These are phyloP conservation scores for Myrmecophaga tridactyla DNA, from an alignment of 2,113 vertebrate genomes.

Conservation along the genomic window DNA sequence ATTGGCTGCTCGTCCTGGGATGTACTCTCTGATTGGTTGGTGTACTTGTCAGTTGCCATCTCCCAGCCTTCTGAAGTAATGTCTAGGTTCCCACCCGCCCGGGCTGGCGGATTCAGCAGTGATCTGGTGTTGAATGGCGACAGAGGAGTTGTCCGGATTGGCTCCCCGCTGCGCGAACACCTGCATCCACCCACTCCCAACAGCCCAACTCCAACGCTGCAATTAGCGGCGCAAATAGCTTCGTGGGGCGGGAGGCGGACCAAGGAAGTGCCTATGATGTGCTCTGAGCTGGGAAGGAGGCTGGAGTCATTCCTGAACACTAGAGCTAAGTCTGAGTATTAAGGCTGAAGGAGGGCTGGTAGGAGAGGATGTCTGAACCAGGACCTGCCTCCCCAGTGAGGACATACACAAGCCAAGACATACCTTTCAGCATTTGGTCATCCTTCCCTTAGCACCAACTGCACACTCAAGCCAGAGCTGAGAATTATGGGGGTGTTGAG, in stretches of 20 bases:
- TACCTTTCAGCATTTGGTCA: not conserved
- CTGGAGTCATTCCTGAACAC: slow-evolving; percentile 26
- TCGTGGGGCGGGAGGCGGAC: not conserved
- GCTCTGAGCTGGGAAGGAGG: not conserved
- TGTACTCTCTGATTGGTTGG: slow-evolving; percentile 30
- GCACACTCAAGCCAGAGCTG: not conserved
- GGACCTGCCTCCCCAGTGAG: too few species aligned
- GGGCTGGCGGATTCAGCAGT: not conserved
- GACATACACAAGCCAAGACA: too few species aligned
- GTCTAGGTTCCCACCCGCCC: not conserved
- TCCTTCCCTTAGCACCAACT: not conserved
- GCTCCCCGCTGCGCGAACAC: slow-evolving; percentile 3
- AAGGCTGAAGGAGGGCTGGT: slow-evolving; percentile 30
- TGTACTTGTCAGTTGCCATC: not conserved
- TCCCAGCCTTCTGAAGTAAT: not conserved
- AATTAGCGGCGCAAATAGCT: slow-evolving; percentile 56
- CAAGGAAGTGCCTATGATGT: slow-evolving; percentile 25
- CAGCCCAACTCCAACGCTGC: not conserved
- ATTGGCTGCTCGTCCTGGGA: slow-evolving; percentile 40
- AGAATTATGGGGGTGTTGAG: not conserved
- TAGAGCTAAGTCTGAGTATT: slow-evolving; percentile 25
- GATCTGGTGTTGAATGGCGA: not conserved
- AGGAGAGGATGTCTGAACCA: slow-evolving; percentile 30
- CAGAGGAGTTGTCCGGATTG: slow-evolving; percentile 12
- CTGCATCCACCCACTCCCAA: slow-evolving; percentile 65